Base-by-base conservation (phyloP, 1,140 invertebrate genomes). In the Apis dorsata region DNA sequence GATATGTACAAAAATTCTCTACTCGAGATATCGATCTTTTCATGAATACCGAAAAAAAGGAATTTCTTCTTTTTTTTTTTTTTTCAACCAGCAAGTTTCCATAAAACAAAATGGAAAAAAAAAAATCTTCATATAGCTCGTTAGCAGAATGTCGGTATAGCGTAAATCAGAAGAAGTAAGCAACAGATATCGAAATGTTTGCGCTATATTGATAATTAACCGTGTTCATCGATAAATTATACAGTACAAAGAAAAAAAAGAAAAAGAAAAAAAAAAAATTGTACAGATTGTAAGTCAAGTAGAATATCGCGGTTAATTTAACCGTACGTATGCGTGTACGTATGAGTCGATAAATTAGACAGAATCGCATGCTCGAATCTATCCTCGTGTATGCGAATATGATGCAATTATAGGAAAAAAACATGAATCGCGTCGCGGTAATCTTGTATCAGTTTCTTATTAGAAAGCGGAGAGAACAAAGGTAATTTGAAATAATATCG, bases 401-500 rank as follows among this genome's bases (percentile, higher is more conserved):
- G 49, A 70, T 51, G 68, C 68, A 70, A 69, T 69, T 69, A 70
- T 17, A 70, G 49, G 17, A 70, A 65, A 70, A 60, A 70, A 51
- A 70, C 21, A n/a, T 24, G 68, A 70, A 68, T 68, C 66, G 44
- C 51, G 68, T 70, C 44, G 49, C 49, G 49, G 24, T 70, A 24
- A 70, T 70, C 68, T 70, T 53, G 68, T 69, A 49, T 69, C 68
- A 34, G 63, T 66, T 53, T 73, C 19, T 34, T 28, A 59, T 21
- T 73, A 73, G 21, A 19, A 28, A 59, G 44, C 53, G 9, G 53
- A 9, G 51, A 28, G 51, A 55, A 73, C 24, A 57, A 57, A 55
- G 71, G 53, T 55, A 57, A 70, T 70, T 73, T 34, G 19, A 73
- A 73, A 34, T 73, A 73, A 73, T 21, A 73, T 73, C 71, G 53